Evolutionary conservation across 2,113 vertebrate species (phyloP).

Genomic region (Alexandromys fortis): DNA sequence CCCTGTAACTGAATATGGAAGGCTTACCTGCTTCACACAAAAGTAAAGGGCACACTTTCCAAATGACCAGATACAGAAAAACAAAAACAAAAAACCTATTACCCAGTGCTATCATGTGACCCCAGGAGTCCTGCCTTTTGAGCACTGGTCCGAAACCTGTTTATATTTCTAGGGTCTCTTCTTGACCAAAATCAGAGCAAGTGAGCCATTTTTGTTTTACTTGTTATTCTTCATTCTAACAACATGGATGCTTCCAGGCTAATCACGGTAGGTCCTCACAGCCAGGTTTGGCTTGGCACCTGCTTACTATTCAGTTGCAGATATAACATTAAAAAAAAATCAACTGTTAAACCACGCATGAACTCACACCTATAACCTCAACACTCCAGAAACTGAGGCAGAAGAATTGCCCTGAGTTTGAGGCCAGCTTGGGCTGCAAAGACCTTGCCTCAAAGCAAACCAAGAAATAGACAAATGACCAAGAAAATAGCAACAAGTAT

Average conservation of each 20-base stretch:
- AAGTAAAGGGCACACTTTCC: not conserved
- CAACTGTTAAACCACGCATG: not conserved
- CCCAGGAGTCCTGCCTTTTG: not conserved
- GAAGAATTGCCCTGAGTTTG: not conserved
- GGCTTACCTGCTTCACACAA: not conserved
- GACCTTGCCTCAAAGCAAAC: not conserved
- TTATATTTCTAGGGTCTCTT: not conserved
- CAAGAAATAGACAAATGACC: not conserved
- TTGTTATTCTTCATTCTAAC: not conserved
- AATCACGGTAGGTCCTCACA: rapidly evolving
- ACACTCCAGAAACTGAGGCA: not conserved
- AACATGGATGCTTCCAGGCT: not conserved
- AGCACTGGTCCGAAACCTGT: not conserved
- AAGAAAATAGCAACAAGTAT: not conserved
- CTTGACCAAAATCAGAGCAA: not conserved
- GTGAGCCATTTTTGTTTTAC: not conserved
- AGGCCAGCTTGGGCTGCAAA: not conserved
- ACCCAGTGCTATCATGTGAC: not conserved
- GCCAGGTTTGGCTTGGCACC: not conserved
- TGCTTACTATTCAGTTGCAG: not conserved
- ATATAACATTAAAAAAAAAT: not conserved
- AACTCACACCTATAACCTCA: not conserved
- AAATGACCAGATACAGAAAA: not conserved
- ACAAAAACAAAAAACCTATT: not conserved
- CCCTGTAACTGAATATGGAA: not conserved